Base-by-base conservation (phyloP, 2,888 invertebrate genomes). In the Scaptomyza caliginosa region DNA sequence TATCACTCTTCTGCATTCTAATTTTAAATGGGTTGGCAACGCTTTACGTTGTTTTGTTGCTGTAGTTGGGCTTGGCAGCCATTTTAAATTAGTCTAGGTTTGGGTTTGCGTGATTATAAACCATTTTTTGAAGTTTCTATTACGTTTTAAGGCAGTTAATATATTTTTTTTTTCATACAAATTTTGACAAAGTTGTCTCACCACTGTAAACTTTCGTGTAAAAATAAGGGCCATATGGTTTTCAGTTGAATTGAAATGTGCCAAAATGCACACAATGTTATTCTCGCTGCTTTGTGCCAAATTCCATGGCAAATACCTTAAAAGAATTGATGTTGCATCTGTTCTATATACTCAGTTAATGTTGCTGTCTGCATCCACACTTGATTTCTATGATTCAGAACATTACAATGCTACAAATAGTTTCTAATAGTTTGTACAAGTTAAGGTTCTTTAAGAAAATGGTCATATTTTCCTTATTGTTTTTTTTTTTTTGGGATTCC, bases 231-330 rank as follows among this genome's bases (percentile, higher is more conserved):
- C n/a, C 81, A 67, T 65, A 45, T 74, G 75, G 50, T 59, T 67
- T 42, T 30, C 30, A 51, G 42, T 30, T 39, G 10, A 17, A 48
- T 17, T 17, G n/a, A 70, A 56, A 48, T 58, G 49, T 63, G 63
- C 42, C 43, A 63, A 67, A 67, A 49, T 54, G 30, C 36, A 40
- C 36, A 56, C 38, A 66, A 34, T 67, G 67, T 63, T 51, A 45
- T 57, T 57, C 16, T 48, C 30, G 8, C 56, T 58, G 46, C 21
- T 48, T 42, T 73, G 77, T 56, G 48, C 70, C 26, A 54, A 67
- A 77, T 80, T 84, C 62, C 64, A 74, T 74, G 46, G 23, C 62
- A 52, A 77, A 81, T 71, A 67, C 55, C 49, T 60, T 67, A 51
- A 32, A 28, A 59, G 28, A 57, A 76, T 34, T 51, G 54, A 34